Base-by-base conservation (phyloP, 1,140 invertebrate genomes). In the Popillia japonica region DNA sequence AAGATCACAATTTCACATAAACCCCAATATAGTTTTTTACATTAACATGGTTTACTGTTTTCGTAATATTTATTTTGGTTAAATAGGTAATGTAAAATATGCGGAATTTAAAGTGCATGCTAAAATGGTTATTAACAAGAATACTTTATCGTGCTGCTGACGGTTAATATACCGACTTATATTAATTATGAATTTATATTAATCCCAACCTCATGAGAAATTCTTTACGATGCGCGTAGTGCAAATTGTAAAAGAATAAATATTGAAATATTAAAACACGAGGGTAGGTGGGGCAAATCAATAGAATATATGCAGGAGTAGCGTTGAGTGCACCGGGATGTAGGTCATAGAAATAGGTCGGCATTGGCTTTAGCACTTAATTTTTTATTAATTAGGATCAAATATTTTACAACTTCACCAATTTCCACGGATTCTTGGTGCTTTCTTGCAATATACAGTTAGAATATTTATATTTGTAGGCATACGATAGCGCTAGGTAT, bases 341-440 rank as follows among this genome's bases (percentile, higher is more conserved):
- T 74, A 74, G 72, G 72, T 74, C 72, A 74, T 74, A 41, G 72
- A 74, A 74, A 74, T 74, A 41, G 72, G 72, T 74, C 72, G 72
- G 72, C 22, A 74, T 41, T 74, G 34, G 72, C 40, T 17, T 41
- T 74, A 68, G 22, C 61, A 34, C 22, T 68, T 20, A 48, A 8
- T 68, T 27, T 68, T 27, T 22, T 34, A 68, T 34, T 27, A 27
- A 68, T 68, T 23, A 8, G 3, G 20, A 61, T 61, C 42, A 10
- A 44, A 34, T 34, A 34, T 34, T 34, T 34, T 2, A 34, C 27
- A 34, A 34, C 27, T 34, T 34, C 4, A 34, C 27, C 27, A 34
- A 34, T 34, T 34, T 34, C 27, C 2, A 34, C 4, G 27, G 27
- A 34, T 34, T 34, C 27, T 34, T 34, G 27, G 1, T 34, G 4